Evolutionary conservation across 2,888 invertebrate genomes (phyloP).

Genomic region (Serripes groenlandicus): DNA sequence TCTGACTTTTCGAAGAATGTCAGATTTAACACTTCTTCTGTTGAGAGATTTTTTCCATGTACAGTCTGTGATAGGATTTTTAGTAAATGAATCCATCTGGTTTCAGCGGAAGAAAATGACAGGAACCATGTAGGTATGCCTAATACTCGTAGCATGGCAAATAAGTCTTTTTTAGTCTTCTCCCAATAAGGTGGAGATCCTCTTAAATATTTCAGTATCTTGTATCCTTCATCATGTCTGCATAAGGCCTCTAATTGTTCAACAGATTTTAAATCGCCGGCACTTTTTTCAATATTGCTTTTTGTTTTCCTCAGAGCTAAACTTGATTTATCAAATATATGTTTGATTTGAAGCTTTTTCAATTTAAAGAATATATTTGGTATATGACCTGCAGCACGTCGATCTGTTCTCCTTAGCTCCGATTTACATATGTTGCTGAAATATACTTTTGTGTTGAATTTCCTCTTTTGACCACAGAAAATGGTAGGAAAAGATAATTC

Average conservation of each 20-base stretch:
- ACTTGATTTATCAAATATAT: slow-evolving; percentile 29
- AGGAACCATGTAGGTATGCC: neutral
- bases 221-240: neutral
- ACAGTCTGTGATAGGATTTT: no score
- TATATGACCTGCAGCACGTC: neutral
- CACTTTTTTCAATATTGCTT: slow-evolving; percentile 20
- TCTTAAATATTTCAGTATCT: neutral
- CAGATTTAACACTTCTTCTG: slow-evolving; percentile 6
- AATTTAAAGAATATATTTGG: slow-evolving; percentile 22
- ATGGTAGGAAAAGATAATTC: slow-evolving; percentile 51
- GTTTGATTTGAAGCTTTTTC: no score
- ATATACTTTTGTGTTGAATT: slow-evolving; percentile 21
- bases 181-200: neutral
- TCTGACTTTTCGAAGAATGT: slow-evolving; percentile 28
- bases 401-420: slow-evolving; percentile 15
- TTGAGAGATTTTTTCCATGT: neutral
- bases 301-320: slow-evolving; percentile 38
- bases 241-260: neutral
- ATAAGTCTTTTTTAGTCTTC: neutral
- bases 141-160: neutral
- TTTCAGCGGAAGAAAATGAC: neutral
- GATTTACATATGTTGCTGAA: slow-evolving; percentile 29
- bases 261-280: slow-evolving; percentile 25
- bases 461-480: slow-evolving; percentile 54
- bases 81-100: neutral